These are phyloP conservation scores for Thrips palmi DNA, from an alignment of 1,140 invertebrate species.

Conservation along the genomic window DNA sequence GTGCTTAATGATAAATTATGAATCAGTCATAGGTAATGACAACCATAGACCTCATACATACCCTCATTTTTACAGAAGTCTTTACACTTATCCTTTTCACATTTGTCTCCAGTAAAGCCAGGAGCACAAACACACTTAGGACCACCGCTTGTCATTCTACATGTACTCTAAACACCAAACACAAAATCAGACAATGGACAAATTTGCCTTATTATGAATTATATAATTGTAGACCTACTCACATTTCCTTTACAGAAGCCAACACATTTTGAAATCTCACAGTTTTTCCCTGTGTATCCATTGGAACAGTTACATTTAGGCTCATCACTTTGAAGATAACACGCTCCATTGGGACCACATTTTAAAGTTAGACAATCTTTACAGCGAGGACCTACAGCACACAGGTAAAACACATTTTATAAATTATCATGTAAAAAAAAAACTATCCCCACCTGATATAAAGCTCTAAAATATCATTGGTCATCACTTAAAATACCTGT, in stretches of 20 bases:
- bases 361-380: constrained; percentile 20
- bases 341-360: constrained; percentile 26
- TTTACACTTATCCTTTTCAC: constrained; percentile 32
- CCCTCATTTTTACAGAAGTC: constrained; percentile 36
- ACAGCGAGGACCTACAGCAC: constrained; percentile 19
- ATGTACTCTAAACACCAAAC: constrained; percentile 17
- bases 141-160: constrained; percentile 17
- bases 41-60: constrained; percentile 7
- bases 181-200: too few relatives aligned
- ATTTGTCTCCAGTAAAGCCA: constrained; percentile 33
- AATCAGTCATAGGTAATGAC: background rate
- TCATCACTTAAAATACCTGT: constrained; percentile 22
- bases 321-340: constrained; percentile 17
- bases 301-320: constrained; percentile 22
- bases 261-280: constrained; percentile 24
- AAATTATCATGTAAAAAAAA: constrained; percentile 14
- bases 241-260: constrained; percentile 23
- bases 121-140: constrained; percentile 24
- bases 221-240: too few relatives aligned
- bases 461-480: too few relatives aligned
- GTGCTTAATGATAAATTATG: constrained; percentile 2
- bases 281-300: constrained; percentile 22
- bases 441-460: background rate
- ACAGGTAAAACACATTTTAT: too few relatives aligned
- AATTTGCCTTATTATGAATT: too few relatives aligned